These are phyloP conservation scores for Varecia variegata DNA, from an alignment of 2,797 vertebrate genomes.

Conservation along the genomic window DNA sequence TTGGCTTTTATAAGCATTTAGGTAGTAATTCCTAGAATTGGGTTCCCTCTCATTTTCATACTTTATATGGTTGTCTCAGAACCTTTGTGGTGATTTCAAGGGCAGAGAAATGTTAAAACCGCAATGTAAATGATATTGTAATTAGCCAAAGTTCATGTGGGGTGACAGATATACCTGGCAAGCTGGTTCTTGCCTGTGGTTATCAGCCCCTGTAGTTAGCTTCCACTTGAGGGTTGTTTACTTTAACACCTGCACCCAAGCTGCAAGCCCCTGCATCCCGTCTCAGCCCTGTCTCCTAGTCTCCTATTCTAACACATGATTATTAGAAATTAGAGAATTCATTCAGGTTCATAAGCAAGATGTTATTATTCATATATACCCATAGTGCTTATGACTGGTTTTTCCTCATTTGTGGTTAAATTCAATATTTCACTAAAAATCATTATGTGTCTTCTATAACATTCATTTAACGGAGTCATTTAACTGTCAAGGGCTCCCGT, in stretches of 20 bases:
- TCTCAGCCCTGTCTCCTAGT: not conserved
- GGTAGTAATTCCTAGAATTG: not conserved
- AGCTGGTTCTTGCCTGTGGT: not conserved
- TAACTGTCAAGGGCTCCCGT: constrained; percentile 78
- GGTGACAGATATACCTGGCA: not conserved
- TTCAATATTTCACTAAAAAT: constrained; percentile 80
- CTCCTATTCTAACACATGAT: not conserved
- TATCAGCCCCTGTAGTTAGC: not conserved
- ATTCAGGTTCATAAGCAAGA: constrained; percentile 72
- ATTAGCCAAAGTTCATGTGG: not conserved
- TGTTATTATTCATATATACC: constrained; percentile 68
- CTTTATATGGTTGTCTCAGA: not conserved
- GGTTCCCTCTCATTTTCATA: not conserved
- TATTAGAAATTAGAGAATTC: constrained; percentile 69
- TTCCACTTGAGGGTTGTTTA: not conserved
- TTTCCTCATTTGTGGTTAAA: constrained; percentile 78
- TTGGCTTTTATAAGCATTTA: not conserved
- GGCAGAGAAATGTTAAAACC: not conserved
- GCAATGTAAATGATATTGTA: not conserved
- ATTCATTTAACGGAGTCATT: constrained; percentile 80
- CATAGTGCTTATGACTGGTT: constrained; percentile 65
- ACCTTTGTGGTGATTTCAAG: not conserved
- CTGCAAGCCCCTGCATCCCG: not conserved
- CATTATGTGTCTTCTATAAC: constrained; percentile 78
- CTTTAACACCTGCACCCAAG: not conserved